Base-by-base conservation (phyloP, 2,888 invertebrate species). In the Odiellus spinosus region DNA sequence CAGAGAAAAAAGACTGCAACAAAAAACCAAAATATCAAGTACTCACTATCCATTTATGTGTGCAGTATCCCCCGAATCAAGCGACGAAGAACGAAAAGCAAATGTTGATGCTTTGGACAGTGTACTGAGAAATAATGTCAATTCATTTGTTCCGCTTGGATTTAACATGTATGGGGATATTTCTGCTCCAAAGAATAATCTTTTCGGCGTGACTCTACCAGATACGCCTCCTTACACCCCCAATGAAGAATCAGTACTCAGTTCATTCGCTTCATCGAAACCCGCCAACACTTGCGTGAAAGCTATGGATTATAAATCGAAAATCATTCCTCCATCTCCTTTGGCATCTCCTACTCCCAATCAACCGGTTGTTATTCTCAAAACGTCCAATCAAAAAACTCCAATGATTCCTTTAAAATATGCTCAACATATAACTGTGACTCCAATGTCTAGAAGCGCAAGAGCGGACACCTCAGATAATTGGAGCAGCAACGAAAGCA, bases 11-110 rank as follows among this genome's bases (percentile, higher is more conserved):
- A 82, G 87, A 53, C 71, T 84, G 51, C 78, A 79, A 39, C 78
- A 79, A 39, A 88, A 87, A 68, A 88, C 87, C 0, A 80, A 82
- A 2, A 82, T 88, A 39, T 84, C 81, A 60, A 81, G 82, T 44
- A 82, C 82, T 57, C 74, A 87, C 56, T 88, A 88, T 61, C 88
- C 88, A 1, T 86, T 87, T 4, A 82, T 88, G 80, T 88, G 87
- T 65, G 84, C 85, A 2, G 49, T 53, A 5, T 51, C 53, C 2
- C 49, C 53, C 1, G 53, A 53, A 33, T 80, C 81, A 51, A 86
- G 85, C 53, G 87, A 87, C 58, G 87, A 87, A 59, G 87, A 87
- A 18, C 10, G 18, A 4, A 38, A 38, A 8, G 26, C 5, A 26
- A 26, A 26, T 26, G 26, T 26, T 26, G 26, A 26, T 26, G 26